phyloP scores from a whole-genome alignment of 2,797 vertebrate genomes.

The Acipenser ruthenus region DNA sequence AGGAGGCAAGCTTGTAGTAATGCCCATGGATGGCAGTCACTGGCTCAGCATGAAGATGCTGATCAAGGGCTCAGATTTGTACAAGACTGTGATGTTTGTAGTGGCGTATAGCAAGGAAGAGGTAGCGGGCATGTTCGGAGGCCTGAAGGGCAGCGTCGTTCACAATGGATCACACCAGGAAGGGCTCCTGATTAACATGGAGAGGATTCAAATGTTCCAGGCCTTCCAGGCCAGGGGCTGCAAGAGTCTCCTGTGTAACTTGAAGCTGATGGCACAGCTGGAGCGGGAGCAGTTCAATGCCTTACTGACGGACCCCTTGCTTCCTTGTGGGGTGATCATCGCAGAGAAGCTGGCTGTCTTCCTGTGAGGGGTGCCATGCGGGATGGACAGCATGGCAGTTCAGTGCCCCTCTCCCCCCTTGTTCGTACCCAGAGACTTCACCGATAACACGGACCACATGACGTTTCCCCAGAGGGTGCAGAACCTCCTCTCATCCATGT shows the following conservation, averaged over 20 bases:
- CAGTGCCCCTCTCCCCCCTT: slow-evolving; percentile 53
- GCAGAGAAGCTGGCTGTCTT: slow-evolving; percentile 48
- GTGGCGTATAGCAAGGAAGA: slow-evolving; percentile 44
- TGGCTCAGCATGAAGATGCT: slow-evolving; percentile 68
- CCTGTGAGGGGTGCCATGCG: slow-evolving; percentile 50
- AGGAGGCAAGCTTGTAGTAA: slow-evolving; percentile 53
- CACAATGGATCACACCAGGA: slow-evolving; percentile 12
- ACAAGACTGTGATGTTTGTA: slow-evolving; percentile 37
- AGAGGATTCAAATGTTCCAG: slow-evolving; percentile 36
- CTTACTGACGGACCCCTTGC: slow-evolving; percentile 61
- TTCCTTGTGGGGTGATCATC: slow-evolving; percentile 60
- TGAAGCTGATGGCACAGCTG: slow-evolving; percentile 43
- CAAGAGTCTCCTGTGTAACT: slow-evolving; percentile 43
- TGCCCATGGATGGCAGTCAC: slow-evolving; percentile 63
- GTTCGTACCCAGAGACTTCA: slow-evolving; percentile 41
- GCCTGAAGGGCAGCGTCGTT: slow-evolving; percentile 11
- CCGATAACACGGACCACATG: slow-evolving; percentile 45
- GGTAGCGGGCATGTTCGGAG: slow-evolving; percentile 16
- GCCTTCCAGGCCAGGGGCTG: slow-evolving; percentile 39
- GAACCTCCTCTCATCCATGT: slow-evolving; percentile 33
- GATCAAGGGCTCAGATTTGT: slow-evolving; percentile 35
- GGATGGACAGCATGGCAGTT: slow-evolving; percentile 39
- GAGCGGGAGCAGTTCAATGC: slow-evolving; percentile 36
- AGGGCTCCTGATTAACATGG: slow-evolving; percentile 26
- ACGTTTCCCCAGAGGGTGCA: slow-evolving; percentile 49